Percentiles rank a stretch among this genome's conserved stretches.
These are phyloP conservation scores for Trichonephila clavata DNA, from an alignment of 1,140 invertebrate genomes.

Conservation along the genomic window DNA sequence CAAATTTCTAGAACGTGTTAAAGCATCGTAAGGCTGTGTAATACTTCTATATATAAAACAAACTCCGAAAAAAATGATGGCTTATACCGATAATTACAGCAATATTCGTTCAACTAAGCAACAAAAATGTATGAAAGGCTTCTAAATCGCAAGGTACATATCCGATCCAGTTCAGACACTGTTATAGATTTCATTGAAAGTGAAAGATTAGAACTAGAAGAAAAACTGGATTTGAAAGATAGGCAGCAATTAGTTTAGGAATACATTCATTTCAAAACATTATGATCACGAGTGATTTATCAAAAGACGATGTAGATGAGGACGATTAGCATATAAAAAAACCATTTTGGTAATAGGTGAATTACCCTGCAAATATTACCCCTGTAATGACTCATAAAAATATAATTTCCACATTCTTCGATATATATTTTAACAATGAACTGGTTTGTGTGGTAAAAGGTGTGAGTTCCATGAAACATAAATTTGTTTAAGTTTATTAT, in stretches of 20 bases:
- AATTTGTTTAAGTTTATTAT: not conserved
- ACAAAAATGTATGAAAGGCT: constrained; percentile 98
- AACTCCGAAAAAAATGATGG: constrained; percentile 96
- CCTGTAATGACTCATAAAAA: not conserved
- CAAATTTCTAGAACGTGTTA: constrained; percentile 90
- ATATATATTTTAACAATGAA: constrained; percentile 65
- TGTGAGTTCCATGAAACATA: constrained; percentile 53
- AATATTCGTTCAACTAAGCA: constrained; percentile 97
- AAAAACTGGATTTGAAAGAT: constrained; percentile 84
- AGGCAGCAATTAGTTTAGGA: constrained; percentile 90
- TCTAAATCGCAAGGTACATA: constrained; percentile 88
- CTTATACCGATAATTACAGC: constrained; percentile 95
- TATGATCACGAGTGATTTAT: constrained; percentile 95
- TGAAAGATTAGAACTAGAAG: constrained; percentile 78
- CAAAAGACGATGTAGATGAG: constrained; percentile 90
- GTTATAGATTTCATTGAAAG: constrained; percentile 85
- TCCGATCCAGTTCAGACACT: constrained; percentile 92
- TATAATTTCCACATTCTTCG: constrained; percentile 32
- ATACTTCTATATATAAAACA: constrained; percentile 94
- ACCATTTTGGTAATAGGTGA: not conserved
- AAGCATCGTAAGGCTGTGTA: constrained; percentile 94
- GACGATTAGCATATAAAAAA: constrained; percentile 2
- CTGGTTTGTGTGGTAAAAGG: constrained; percentile 47
- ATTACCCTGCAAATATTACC: not conserved
- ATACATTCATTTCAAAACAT: constrained; percentile 93